These are phyloP conservation scores for Neoascia interrupta DNA, from an alignment of 2,888 invertebrate genomes.

Conservation along the genomic window DNA sequence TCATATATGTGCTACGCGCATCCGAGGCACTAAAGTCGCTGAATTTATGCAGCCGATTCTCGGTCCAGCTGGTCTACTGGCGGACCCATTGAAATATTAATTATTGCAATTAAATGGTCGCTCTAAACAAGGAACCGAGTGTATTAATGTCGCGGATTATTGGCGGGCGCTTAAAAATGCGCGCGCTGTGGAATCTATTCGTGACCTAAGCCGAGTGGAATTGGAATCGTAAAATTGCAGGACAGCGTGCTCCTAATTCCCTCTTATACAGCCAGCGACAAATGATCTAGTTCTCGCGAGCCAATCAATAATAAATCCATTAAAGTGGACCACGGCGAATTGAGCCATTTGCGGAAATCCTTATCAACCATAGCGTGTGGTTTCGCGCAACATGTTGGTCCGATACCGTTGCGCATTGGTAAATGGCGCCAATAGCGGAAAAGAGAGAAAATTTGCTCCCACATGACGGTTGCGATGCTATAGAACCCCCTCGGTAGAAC, in stretches of 20 bases:
- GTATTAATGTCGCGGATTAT: slow-evolving; percentile 66
- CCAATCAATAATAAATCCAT: slow-evolving; percentile 61
- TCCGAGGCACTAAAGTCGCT: slow-evolving; percentile 44
- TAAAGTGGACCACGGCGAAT: slow-evolving; percentile 31
- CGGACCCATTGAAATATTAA: slow-evolving; percentile 54
- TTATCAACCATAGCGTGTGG: neutral
- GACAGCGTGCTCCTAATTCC: no score
- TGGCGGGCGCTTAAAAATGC: slow-evolving; percentile 46
- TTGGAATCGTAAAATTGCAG: slow-evolving; percentile 38
- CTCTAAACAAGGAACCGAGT: slow-evolving; percentile 66
- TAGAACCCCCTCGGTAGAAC: slow-evolving; percentile 49
- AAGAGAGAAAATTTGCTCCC: slow-evolving; percentile 53
- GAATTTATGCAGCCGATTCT: slow-evolving; percentile 56
- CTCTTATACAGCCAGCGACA: slow-evolving; percentile 43
- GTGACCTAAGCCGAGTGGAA: slow-evolving; percentile 59
- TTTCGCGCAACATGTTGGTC: slow-evolving; percentile 32
- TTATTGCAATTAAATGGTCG: slow-evolving; percentile 60
- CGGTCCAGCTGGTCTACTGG: slow-evolving; percentile 32
- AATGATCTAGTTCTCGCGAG: slow-evolving; percentile 45
- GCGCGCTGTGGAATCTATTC: slow-evolving; percentile 21
- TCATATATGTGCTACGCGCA: slow-evolving; percentile 43
- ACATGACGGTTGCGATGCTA: slow-evolving; percentile 17
- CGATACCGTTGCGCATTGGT: slow-evolving; percentile 10
- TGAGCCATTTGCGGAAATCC: slow-evolving; percentile 17
- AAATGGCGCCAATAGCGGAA: slow-evolving; percentile 48